These are phyloP conservation scores for Gallinago stenura DNA, from an alignment of 2,797 vertebrate genomes.

Conservation along the genomic window DNA sequence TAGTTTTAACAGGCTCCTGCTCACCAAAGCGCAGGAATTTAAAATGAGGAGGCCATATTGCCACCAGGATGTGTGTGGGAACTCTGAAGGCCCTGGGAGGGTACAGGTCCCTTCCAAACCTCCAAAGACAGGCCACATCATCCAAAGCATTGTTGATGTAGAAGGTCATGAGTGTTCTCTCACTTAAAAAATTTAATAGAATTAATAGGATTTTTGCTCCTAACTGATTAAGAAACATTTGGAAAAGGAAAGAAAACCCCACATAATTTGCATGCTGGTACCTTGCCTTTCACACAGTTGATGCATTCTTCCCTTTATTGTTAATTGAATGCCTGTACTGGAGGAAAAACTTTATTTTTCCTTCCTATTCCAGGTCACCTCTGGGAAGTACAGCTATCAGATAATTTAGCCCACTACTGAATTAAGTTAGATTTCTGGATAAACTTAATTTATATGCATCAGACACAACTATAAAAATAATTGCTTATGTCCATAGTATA, in stretches of 20 bases:
- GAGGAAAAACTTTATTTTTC: neutral
- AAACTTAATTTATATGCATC: neutral
- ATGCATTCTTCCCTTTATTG: neutral
- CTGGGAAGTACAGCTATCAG: neutral
- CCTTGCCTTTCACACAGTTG: neutral
- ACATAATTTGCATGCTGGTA: neutral
- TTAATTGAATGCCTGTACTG: neutral
- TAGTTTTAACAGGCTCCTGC: neutral
- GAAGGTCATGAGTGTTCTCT: neutral
- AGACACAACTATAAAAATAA: neutral
- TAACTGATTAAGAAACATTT: neutral
- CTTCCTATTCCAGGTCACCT: neutral
- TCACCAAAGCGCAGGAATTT: neutral
- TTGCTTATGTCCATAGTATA: neutral
- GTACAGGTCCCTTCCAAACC: neutral
- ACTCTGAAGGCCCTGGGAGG: neutral
- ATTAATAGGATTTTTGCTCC: neutral
- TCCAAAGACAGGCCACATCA: neutral
- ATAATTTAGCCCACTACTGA: neutral
- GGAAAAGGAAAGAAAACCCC: neutral
- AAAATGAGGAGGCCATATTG: neutral
- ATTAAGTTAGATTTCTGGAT: neutral
- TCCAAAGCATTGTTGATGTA: fast-evolving
- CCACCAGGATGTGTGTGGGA: fast-evolving
- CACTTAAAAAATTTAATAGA: neutral